Conservation (phyloP, 1,140 invertebrate genomes). For the Philotrypesis tridentata region DNA sequence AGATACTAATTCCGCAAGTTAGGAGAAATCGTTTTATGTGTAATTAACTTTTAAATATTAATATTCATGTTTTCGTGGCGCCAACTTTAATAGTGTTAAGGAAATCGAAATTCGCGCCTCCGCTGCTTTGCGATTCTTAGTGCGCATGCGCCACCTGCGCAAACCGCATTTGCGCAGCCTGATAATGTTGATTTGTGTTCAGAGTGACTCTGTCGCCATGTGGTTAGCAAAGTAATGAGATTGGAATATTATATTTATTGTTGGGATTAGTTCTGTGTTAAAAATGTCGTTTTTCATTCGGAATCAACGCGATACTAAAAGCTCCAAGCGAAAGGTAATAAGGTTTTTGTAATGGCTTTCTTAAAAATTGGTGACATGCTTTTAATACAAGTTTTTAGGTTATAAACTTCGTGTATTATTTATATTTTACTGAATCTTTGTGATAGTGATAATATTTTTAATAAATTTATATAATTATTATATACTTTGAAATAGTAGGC, state of each 20-base stretch:
- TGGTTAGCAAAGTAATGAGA: conserved; percentile 16
- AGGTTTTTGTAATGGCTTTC: conserved; percentile 6
- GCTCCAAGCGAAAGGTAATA: conserved; percentile 62
- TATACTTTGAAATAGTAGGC: conserved; percentile 12
- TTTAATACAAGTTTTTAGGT: conserved; percentile 45
- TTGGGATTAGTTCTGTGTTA: not conserved
- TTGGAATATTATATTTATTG: not conserved
- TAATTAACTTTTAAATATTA: too few species aligned
- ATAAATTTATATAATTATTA: not conserved
- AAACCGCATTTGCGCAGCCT: not conserved
- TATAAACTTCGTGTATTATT: conserved; percentile 29
- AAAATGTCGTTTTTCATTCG: conserved; percentile 67
- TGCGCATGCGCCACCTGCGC: conserved; percentile 18
- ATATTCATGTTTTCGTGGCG: too few species aligned
- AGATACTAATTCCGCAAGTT: too few species aligned
- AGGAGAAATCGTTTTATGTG: too few species aligned
- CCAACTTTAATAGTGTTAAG: too few species aligned
- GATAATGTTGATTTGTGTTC: not conserved
- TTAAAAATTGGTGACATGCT: not conserved
- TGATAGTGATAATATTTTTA: too few species aligned
- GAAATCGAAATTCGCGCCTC: not conserved
- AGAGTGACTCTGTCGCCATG: conserved; percentile 15
- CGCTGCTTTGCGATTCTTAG: not conserved
- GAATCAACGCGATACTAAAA: conserved; percentile 52
- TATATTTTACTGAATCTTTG: conserved; percentile 22